Percentiles rank a stretch among this genome's conserved stretches.
Conservation (phyloP, 2,888 invertebrate species). For the Orchesella flavescens region DNA sequence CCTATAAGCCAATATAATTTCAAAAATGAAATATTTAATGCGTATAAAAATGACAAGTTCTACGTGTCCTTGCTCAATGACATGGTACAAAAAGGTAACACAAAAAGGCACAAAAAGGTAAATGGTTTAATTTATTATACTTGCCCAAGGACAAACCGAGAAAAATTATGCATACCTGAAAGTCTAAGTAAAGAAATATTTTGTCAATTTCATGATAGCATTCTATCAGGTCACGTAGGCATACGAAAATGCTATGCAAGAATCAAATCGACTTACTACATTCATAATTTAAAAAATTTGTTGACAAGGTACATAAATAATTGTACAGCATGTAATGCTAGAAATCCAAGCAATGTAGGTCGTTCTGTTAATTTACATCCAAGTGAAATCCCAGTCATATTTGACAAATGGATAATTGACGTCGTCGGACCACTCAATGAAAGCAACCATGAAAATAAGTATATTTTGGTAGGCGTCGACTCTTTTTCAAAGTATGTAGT, state of each 20-base stretch:
- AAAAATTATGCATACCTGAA: neutral
- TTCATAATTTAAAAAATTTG: neutral
- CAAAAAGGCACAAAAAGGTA: neutral
- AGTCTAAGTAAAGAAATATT: neutral
- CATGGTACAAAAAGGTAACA: neutral
- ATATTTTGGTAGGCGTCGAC: constrained; percentile 3
- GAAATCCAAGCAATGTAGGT: constrained; percentile 17
- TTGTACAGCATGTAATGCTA: neutral
- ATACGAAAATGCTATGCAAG: neutral
- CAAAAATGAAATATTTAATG: neutral
- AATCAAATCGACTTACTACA: neutral
- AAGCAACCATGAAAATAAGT: neutral
- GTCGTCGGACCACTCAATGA: neutral
- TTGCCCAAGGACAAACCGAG: neutral
- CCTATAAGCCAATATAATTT: neutral
- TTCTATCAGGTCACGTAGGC: constrained; percentile 7
- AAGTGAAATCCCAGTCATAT: neutral
- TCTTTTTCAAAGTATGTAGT: constrained; percentile 2
- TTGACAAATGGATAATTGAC: constrained; percentile 16
- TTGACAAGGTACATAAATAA: constrained; percentile 9
- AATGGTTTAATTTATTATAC: constrained; percentile 2
- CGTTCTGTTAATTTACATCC: neutral
- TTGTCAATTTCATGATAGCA: constrained; percentile 6
- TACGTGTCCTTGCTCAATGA: neutral
- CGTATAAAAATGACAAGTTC: neutral